Evolutionary conservation across 2,888 invertebrate genomes (phyloP), one percentile per base, ranked within the genome.

Genomic region (Helicoverpa assulta): DNA sequence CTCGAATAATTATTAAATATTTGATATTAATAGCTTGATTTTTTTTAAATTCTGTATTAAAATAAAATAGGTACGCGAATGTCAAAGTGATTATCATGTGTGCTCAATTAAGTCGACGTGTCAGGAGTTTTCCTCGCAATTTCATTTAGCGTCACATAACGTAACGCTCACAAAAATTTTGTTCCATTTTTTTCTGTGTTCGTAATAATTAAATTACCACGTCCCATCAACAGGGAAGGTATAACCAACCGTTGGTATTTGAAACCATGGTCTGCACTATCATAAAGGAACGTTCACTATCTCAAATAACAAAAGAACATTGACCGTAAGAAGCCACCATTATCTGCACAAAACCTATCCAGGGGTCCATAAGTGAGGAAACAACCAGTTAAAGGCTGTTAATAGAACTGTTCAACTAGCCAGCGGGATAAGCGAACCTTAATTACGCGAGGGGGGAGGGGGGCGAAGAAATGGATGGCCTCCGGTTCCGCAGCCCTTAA

Each of bases 391-490:
- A 83, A 79, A 67, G 65, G 16, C 80, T 70, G 82, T 84, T 84
- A 83, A 81, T 79, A 84, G 83, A 81, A 65, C 72, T 83, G 81
- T 83, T 77, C 81, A 78, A 81, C 81, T 81, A 73, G 81, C 70
- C 72, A 76, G 78, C 67, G 78, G 88, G 86, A 88, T 88, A 90
- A 88, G 78, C 82, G 80, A 67, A 51, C 82, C 85, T 88, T 90
- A 90, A 91, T 91, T 91, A 91, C 85, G 68, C 60, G 66, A 57
- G 70, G 66, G 67, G 76, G 55, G 77, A 56, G 68, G 72, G 71
- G 67, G 65, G 65, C 60, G 80, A 88, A 88, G 89, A 86, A 89
- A 91, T 88, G 73, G 83, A 91, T 90, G 86, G 87, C 86, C 82
- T 82, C 89, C 84, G 84, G 83, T 84, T 85, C 73, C 84, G 67